Base-by-base conservation (phyloP, 2,797 vertebrate genomes). In the Petrocephalus sullivani region DNA sequence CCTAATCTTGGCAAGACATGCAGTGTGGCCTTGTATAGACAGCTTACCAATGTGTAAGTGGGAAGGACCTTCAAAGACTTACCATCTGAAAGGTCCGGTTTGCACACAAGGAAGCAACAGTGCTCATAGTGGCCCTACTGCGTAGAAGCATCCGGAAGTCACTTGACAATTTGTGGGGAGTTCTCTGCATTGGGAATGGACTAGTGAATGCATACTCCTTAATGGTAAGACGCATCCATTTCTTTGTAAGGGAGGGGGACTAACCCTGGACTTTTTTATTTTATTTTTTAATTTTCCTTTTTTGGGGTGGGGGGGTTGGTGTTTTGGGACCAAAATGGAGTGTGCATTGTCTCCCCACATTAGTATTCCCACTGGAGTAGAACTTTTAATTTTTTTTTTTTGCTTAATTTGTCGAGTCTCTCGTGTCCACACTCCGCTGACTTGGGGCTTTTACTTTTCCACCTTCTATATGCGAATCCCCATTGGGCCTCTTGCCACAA, bases 81-180 rank as follows among this genome's bases (percentile, higher is more conserved):
- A 97, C 96, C 95, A 96, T 94, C 94, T 95, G 94, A 95, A 96
- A 95, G 96, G 97, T 98, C 97, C 96, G 96, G 95, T 96, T 97
- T 96, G 96, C 97, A 97, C 97, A 96, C 95, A 96, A 97, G 96
- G 97, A 98, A 96, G 96, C 97, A 96, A 96, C 96, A 97, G 97
- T 97, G 97, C 97, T 95, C 94, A 95, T 97, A 96, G 96, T 96
- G 98, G 98, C 97, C 97, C 95, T 97, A 98, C 98, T 98, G 97
- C 97, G 94, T 96, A 98, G 97, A 98, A 98, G 98, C 97, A 97
- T 96, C 97, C 96, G 97, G 97, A 98, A 97, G 97, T 99, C 98
- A 99, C 98, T 98, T 99, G 97, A 98, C 97, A 97, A 98, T 97
- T 96, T 98, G 96, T 98, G 96, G 96, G 97, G 97, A 96, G 96